Evolutionary conservation across 2,113 vertebrate genomes (phyloP).

Genomic region (Nycticryphes semicollaris): DNA sequence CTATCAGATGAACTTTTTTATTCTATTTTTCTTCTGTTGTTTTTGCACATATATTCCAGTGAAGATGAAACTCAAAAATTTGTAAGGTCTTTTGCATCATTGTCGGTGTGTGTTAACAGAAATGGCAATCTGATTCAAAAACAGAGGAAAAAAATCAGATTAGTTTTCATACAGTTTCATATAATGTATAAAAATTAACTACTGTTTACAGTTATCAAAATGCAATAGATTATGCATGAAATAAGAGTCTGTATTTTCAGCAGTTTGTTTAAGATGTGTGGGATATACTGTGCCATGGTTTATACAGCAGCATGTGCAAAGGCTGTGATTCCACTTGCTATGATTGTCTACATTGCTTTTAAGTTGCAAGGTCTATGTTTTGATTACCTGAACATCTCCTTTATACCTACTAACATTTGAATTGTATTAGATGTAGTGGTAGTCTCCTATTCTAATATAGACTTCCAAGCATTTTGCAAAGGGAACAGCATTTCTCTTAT

Average conservation of each 20-base stretch:
- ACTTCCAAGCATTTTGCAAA: not conserved
- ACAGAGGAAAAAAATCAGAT: not conserved
- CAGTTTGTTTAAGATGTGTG: not conserved
- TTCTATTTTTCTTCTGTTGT: not conserved
- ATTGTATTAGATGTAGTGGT: not conserved
- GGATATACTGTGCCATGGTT: not conserved
- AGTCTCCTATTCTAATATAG: not conserved
- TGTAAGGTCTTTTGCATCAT: not conserved
- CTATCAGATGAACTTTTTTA: not conserved
- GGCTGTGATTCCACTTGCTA: not conserved
- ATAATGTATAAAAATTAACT: not conserved
- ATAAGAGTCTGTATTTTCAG: not conserved
- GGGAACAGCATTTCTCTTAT: not conserved
- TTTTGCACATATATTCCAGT: not conserved
- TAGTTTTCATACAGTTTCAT: not conserved
- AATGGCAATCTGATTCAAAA: not conserved
- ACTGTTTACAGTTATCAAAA: not conserved
- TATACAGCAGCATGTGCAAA: not conserved
- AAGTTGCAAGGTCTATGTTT: not conserved
- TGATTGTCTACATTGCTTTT: not conserved
- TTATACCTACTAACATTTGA: not conserved
- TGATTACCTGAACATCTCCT: not conserved
- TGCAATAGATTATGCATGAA: not conserved
- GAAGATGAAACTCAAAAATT: not conserved
- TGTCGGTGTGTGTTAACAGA: not conserved